Evolutionary conservation across 1,140 invertebrate species (phyloP).

Genomic region (Caenorhabditis elegans): WBcel235 BX284602.5:9504501-9505000

Average conservation of each 20-base stretch:
- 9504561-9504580: neutral
- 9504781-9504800: neutral
- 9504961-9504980: neutral
- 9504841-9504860: neutral
- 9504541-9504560: neutral
- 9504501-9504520: neutral
- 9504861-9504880: constrained; percentile 35
- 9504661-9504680: constrained; percentile 1
- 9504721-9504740: neutral
- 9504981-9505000: neutral
- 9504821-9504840: neutral
- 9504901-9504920: neutral
- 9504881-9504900: constrained; percentile 16
- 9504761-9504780: neutral
- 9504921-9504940: neutral
- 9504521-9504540: neutral
- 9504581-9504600: neutral
- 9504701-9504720: constrained; percentile 39
- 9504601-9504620: constrained; percentile 50
- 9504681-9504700: constrained; percentile 43
- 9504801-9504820: neutral
- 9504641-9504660: constrained; percentile 2
- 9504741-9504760: neutral
- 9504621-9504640: constrained; percentile 56
- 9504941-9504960: neutral